Conservation (phyloP, 2,113 vertebrate genomes). For the Arenaria interpres region DNA sequence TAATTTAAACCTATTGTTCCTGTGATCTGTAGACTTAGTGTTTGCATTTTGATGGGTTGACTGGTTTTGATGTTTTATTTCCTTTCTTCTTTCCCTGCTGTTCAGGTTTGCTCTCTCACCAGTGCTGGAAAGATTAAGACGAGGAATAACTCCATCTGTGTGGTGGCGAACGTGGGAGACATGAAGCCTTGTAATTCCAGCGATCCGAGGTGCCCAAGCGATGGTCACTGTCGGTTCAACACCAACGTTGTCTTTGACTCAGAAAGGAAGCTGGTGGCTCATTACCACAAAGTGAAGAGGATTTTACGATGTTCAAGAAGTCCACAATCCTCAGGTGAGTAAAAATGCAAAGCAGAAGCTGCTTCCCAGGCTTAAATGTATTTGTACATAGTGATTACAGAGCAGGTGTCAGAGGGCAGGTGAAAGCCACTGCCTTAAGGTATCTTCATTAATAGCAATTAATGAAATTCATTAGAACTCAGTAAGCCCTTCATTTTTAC, state of each 20-base stretch:
- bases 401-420: neutral
- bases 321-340: neutral
- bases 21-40: neutral
- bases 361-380: neutral
- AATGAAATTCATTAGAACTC: neutral
- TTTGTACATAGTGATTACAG: neutral
- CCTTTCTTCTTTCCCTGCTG: neutral
- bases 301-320: neutral
- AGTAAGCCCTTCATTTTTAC: neutral
- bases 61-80: neutral
- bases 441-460: neutral
- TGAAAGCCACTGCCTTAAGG: neutral
- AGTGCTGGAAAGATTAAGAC: slow-evolving; percentile 71
- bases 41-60: neutral
- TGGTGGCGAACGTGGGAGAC: slow-evolving; percentile 81
- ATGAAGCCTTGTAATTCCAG: slow-evolving; percentile 28
- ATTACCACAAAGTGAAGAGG: slow-evolving; percentile 61
- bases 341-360: neutral
- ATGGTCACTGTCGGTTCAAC: slow-evolving; percentile 60
- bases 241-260: slow-evolving; percentile 61
- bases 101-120: slow-evolving; percentile 38
- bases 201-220: slow-evolving; percentile 13
- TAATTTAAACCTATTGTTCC: neutral
- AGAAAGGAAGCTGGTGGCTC: slow-evolving; percentile 53
- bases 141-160: slow-evolving; percentile 73